Evolutionary conservation across 2,113 vertebrate species (phyloP), one percentile per base, ranked within the genome.

Genomic region (Heloderma charlesbogerti): DNA sequence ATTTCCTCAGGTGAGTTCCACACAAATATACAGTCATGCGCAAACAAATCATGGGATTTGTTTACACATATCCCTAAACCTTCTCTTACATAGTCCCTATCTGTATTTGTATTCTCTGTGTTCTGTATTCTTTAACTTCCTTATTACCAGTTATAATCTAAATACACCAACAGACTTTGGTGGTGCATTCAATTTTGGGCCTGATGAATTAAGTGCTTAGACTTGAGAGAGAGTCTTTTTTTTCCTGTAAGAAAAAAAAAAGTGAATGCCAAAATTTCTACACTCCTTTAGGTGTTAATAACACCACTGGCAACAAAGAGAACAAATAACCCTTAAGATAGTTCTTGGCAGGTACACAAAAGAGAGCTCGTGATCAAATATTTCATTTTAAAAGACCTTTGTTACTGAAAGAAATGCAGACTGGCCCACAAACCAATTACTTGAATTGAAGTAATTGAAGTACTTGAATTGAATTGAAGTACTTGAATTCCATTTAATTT

Each of bases 361-460:
- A 84, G 37, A 63, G n/a, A 63, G 20, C 57, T 84, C 43, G 20
- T 40, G 82, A 63, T 40, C 57, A 66, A 84, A 63, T 66, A 63
- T 83, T 57, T 34, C 51, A n/a, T 57, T 82, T 57, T 20, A 82
- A 82, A 82, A 57, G 31, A 57, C 31, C 18, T 57, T 84, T 84
- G 29, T 48, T 71, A 71, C 29, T 45, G 22, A 86, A 66, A 51
- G 84, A 13, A 4, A 60, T 63, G n/a, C n/a, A 84, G 80, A 40
- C 57, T 84, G 57, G 66, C 54, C 80, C 60, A 84, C 8, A 84
- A 84, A 84, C 57, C 51, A 82, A 57, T n/a, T 82, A 82, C 51
- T n/a, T n/a, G n/a, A 81, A 81, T 81, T n/a, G n/a, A n/a, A n/a
- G n/a, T n/a, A n/a, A 82, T 82, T 16, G 16, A 57, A 66, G 60